Evolutionary conservation across 1,140 invertebrate species (phyloP), one percentile per base, ranked within the genome.

Genomic region (Eriocheir sinensis): DNA sequence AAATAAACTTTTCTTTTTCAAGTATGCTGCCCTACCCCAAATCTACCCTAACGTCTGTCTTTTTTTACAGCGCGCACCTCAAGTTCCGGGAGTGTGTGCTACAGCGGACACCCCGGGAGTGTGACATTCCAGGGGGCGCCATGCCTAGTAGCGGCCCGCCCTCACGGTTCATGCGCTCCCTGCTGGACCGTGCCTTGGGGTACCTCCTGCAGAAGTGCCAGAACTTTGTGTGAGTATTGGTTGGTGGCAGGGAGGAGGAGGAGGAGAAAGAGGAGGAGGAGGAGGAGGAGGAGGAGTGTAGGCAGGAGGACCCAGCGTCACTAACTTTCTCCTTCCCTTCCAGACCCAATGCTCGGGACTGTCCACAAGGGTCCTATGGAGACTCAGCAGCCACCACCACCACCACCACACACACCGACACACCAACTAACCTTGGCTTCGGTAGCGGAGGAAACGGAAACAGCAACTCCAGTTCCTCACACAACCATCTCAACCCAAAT

Each of bases 21-120:
- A 48, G 4, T 48, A 8, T 15, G 4, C 44, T 48, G 4, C 44
- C 44, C 44, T 48, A 15, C 44, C 44, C 44, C 4, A 48, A 48
- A 48, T 48, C 44, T 48, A 15, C 44, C 44, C 15, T 48, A 72
- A 72, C 27, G 27, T n/a, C 1, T 1, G 21, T n/a, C 0, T 72
- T 8, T 3, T 30, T 17, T 32, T n/a, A 90, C 88, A 94, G 93
- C 32, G 93, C 93, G 0, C 93, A 94, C 72, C 93, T 44, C 8
- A 94, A 94, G 88, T 94, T 94, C 60, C 86, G 93, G 17, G 93
- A 94, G 38, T 94, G 93, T 38, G 86, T 94, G 72, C 30, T 94
- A 34, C 86, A 94, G 40, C 80, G 80, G 86, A 94, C 93, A 21
- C 85, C 85, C 21, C 36, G 34, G 48, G 93, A 90, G 88, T 94